Evolutionary conservation across 1,140 invertebrate genomes (phyloP), one percentile per base, ranked within the genome.

Genomic region (Mya arenaria): DNA sequence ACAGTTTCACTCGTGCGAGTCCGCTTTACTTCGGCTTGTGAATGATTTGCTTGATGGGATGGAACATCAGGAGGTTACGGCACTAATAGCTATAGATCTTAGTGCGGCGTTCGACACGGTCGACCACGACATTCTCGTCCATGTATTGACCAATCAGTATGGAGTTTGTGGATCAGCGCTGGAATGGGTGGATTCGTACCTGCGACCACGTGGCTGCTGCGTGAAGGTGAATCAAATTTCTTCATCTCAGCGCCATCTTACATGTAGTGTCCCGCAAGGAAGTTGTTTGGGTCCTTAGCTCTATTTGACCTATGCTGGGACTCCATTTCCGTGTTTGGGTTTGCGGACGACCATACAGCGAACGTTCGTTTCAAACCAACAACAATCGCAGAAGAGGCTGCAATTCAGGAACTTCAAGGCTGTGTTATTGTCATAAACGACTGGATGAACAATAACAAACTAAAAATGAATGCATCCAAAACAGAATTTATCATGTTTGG

Each of bases 221-320:
- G 74, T 84, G 17, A 44, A 60, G 37, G 60, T 84, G 6, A 66
- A 73, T 25, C 37, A 52, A 32, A 52, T 4, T 2, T 4, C 44
- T 8, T 84, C 82, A 36, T 66, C 68, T 17, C 1, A 15, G n/a
- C 44, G 52, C 17, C 41, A 65, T 13, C 72, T 75, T 19, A 19
- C 32, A 6, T 82, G 56, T 39, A 66, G 69, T 66, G 79, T 82
- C 36, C 69, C 52, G 17, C 82, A 84, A 30, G 56, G 82, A 25
- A 79, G 74, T 25, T 84, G 75, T 60, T 68, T 73, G 30, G 68
- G 75, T 2, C 56, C 74, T 10, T 72, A 56, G 74, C 72, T 84
- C 13, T 79, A 78, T 48, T 36, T 84, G 28, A 56, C 68, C 1
- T 78, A 84, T 34, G 73, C 66, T 15, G 81, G 72, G 5, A 83